Evolutionary conservation across 92 coral and sea anemone genomes (phyloP).

Genomic region (Umimayanthus chanpuru): DNA sequence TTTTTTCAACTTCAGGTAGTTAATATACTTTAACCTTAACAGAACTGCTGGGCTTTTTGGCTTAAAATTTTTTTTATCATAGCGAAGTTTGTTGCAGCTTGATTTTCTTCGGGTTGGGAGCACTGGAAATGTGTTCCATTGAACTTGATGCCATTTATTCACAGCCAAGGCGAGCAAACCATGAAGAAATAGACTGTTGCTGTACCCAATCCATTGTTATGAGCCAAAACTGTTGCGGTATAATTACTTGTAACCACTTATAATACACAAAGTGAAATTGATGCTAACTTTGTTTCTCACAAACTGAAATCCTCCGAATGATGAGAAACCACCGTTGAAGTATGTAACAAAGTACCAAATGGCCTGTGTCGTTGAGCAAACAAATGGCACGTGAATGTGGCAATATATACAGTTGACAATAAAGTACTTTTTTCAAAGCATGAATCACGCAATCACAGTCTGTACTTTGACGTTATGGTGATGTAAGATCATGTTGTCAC

Average conservation of each 20-base stretch:
- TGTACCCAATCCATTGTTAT: conserved; percentile 12
- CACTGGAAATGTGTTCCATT: conserved; percentile 13
- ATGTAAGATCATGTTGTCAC: neutral
- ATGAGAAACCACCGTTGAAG: conserved; percentile 21
- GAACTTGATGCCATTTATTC: conserved; percentile 18
- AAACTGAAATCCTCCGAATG: conserved; percentile 24
- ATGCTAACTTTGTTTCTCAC: conserved; percentile 27
- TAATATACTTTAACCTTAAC: no score
- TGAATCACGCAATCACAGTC: conserved; percentile 12
- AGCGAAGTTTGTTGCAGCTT: conserved; percentile 12
- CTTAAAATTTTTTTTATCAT: no score
- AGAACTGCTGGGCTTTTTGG: no score
- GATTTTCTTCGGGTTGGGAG: conserved; percentile 30
- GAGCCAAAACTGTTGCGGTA: conserved; percentile 19
- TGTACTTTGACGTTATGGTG: conserved; percentile 25
- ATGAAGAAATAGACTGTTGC: conserved; percentile 17
- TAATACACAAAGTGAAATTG: conserved; percentile 16
- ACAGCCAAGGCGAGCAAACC: conserved; percentile 13
- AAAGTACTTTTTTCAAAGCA: neutral
- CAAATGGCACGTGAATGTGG: neutral
- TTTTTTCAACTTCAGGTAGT: no score
- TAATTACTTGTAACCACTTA: neutral
- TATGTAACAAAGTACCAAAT: conserved; percentile 4
- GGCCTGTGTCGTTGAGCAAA: neutral
- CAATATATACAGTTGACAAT: neutral